A percentile compares a stretch with the other conserved stretches of the same genome.
Conservation (phyloP, 37 sponge, comb jelly and placozoan genomes). For the Spongilla lacustris region DNA sequence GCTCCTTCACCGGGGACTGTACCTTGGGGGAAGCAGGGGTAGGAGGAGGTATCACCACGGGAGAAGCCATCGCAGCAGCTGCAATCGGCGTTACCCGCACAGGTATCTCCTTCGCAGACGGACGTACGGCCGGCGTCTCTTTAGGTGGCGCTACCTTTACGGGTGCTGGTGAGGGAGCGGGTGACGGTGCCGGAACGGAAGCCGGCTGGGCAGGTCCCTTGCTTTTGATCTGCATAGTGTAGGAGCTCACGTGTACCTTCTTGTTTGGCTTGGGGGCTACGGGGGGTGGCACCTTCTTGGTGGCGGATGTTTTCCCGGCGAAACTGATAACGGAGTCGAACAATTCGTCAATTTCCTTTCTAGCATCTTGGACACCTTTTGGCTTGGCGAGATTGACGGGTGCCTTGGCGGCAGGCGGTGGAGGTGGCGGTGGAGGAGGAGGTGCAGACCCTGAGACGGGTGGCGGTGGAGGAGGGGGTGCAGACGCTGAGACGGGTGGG, state of each 20-base stretch:
- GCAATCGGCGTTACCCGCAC: neutral
- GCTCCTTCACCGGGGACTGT: neutral
- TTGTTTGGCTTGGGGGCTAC: slow-evolving; percentile 80
- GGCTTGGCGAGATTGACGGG: slow-evolving; percentile 8
- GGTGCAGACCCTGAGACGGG: neutral
- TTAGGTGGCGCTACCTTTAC: neutral
- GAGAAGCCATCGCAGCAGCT: neutral
- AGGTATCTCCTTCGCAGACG: neutral
- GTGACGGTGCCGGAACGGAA: slow-evolving; percentile 1
- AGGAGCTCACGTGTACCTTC: slow-evolving; percentile 74
- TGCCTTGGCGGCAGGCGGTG: slow-evolving; percentile 29
- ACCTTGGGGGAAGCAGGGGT: neutral
- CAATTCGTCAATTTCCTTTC: slow-evolving; percentile 60
- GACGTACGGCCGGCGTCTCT: neutral
- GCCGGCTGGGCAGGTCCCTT: slow-evolving; percentile 43
- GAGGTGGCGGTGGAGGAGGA: slow-evolving; percentile 61
- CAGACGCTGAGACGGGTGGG: slow-evolving; percentile 16
- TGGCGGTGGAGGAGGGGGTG: slow-evolving; percentile 45
- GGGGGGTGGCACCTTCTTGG: slow-evolving; percentile 35
- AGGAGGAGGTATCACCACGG: slow-evolving; percentile 9
- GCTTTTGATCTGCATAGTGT: slow-evolving; percentile 68
- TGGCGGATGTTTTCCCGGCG: slow-evolving; percentile 54
- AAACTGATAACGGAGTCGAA: slow-evolving; percentile 77
- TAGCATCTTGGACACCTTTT: slow-evolving; percentile 14
- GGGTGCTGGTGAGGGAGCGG: neutral